Conservation (phyloP, 2,113 vertebrate genomes). For the Amphilophus citrinellus region DNA sequence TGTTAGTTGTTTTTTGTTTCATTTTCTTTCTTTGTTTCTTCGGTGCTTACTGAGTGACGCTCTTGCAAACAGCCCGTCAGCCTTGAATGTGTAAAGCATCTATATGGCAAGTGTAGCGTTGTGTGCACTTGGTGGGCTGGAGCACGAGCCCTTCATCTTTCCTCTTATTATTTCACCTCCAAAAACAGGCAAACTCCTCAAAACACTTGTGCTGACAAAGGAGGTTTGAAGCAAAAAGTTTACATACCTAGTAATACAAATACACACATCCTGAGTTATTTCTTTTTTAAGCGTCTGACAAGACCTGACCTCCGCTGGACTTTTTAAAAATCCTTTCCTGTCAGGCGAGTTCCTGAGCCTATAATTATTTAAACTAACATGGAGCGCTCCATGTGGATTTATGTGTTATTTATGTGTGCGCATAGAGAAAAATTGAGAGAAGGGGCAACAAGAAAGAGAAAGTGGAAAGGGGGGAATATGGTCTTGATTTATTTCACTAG, state of each 20-base stretch:
- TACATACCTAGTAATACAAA: background rate
- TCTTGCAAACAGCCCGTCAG: slow-evolving; percentile 3
- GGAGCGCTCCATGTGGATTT: slow-evolving; percentile 1
- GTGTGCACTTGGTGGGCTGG: background rate
- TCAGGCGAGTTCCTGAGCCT: background rate
- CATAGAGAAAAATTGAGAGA: background rate
- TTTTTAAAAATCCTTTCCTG: slow-evolving; percentile 5
- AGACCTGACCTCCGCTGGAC: slow-evolving; percentile 21
- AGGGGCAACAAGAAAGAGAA: slow-evolving; percentile 4
- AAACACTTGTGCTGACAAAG: slow-evolving; percentile 3
- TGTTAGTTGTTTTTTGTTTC: too few relatives aligned
- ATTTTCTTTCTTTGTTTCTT: too few relatives aligned
- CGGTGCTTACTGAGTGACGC: background rate
- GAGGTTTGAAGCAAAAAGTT: background rate
- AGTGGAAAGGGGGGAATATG: slow-evolving; percentile 19
- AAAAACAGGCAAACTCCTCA: slow-evolving; percentile 6
- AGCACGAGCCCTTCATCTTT: background rate
- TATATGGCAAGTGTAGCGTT: background rate
- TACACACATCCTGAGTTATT: background rate
- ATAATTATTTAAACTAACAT: slow-evolving; percentile 45
- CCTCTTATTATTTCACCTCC: background rate
- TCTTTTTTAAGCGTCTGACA: slow-evolving; percentile 34
- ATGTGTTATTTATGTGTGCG: slow-evolving; percentile 15
- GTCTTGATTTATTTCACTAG: slow-evolving; percentile 53
- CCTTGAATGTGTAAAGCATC: background rate